A percentile compares a stretch with the other conserved stretches of the same genome.
Evolutionary conservation across 2,888 invertebrate genomes (phyloP).

Genomic region (Nematopogon swammerdamellus): DNA sequence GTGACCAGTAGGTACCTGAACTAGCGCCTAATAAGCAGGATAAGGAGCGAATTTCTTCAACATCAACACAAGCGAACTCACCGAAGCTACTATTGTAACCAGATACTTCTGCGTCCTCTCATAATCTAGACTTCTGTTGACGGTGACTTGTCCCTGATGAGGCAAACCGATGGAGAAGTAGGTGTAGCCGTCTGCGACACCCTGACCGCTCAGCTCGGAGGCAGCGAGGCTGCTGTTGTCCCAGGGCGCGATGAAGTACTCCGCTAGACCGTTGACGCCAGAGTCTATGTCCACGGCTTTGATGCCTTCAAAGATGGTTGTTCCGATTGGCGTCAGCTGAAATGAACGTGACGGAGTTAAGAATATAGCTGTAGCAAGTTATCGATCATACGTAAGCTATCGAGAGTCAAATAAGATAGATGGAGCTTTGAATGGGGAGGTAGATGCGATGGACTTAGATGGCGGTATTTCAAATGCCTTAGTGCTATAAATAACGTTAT

Average conservation of each 20-base stretch:
- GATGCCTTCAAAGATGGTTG: conserved; percentile 80
- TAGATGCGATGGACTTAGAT: no score
- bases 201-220: conserved; percentile 45
- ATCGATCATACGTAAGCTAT: no score
- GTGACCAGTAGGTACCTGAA: no score
- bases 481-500: no score
- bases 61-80: no score
- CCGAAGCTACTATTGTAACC: conserved; percentile 84
- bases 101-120: conserved; percentile 84
- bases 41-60: no score
- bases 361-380: conserved; percentile 8
- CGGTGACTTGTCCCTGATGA: conserved; percentile 85
- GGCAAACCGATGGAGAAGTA: conserved; percentile 83
- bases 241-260: conserved; percentile 79
- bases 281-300: conserved; percentile 80
- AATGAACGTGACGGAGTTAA: no score
- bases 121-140: conserved; percentile 82
- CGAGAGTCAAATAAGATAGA: no score
- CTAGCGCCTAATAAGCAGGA: no score
- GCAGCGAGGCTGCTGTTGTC: conserved; percentile 35
- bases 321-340: conserved; percentile 83
- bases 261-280: conserved; percentile 84
- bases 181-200: conserved; percentile 74
- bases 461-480: no score
- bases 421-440: no score